These are phyloP conservation scores for Premnoplex brunnescens DNA, from an alignment of 2,797 vertebrate species.

Conservation along the genomic window DNA sequence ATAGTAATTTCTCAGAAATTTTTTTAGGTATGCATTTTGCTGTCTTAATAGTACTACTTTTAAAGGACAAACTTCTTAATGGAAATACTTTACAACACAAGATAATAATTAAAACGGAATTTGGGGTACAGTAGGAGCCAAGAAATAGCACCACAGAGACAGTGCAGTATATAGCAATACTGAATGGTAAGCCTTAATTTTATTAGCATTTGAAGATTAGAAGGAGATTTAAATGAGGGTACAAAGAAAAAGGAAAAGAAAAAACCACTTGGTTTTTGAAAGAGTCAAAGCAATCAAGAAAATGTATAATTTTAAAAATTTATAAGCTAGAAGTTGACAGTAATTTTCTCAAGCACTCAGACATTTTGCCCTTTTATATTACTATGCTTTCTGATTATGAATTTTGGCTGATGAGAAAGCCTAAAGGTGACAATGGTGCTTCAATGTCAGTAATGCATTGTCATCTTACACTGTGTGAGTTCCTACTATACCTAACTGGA, in stretches of 20 bases:
- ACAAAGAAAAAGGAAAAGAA: not conserved
- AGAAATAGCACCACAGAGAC: not conserved
- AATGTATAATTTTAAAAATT: conserved; percentile 65
- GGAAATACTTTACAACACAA: not conserved
- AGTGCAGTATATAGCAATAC: not conserved
- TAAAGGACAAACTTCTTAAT: not conserved
- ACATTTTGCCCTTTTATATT: conserved; percentile 59
- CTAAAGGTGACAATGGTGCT: conserved; percentile 49
- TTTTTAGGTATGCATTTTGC: not conserved
- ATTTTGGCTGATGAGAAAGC: conserved; percentile 68
- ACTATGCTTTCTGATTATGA: conserved; percentile 69
- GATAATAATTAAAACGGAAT: not conserved
- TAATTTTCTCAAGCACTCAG: conserved; percentile 67
- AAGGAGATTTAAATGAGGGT: not conserved
- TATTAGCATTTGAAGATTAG: not conserved
- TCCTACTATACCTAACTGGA: not conserved
- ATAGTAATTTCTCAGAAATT: not conserved
- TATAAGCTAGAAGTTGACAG: conserved; percentile 48
- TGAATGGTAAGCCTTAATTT: not conserved
- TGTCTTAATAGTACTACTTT: not conserved
- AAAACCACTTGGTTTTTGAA: not conserved
- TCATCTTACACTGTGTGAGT: conserved; percentile 58
- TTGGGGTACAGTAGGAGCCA: not conserved
- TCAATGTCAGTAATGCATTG: conserved; percentile 24
- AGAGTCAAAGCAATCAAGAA: conserved; percentile 50